phyloP scores from a whole-genome alignment of 64 coral and sea anemone genomes.

The Trachythela sp. region DNA sequence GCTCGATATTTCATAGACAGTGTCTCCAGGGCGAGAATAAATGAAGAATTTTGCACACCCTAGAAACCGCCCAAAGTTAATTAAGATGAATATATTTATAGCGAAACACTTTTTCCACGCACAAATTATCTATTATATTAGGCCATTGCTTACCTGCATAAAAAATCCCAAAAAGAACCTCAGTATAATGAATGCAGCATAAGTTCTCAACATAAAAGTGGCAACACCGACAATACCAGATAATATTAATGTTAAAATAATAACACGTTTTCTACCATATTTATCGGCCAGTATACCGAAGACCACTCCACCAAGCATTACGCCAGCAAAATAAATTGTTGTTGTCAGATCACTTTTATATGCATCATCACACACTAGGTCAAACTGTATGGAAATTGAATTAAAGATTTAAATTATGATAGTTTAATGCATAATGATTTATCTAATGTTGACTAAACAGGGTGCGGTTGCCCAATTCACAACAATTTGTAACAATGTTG shows the following conservation, averaged over 20 bases:
- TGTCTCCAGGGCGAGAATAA: neutral
- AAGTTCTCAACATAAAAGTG: neutral
- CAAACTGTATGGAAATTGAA: neutral
- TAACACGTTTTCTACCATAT: neutral
- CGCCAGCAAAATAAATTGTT: constrained; percentile 2
- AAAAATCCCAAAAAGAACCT: neutral
- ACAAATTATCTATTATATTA: too few relatives aligned
- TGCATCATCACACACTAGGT: neutral
- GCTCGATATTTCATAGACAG: neutral
- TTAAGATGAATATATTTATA: too few relatives aligned
- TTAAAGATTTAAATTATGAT: neutral
- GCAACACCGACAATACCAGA: neutral
- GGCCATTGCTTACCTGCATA: neutral
- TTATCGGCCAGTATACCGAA: neutral
- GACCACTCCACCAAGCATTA: neutral
- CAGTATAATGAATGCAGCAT: neutral
- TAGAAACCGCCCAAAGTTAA: too few relatives aligned
- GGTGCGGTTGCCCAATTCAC: too few relatives aligned
- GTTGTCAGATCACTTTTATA: neutral
- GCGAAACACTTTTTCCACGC: too few relatives aligned
- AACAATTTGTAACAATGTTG: too few relatives aligned
- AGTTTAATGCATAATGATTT: neutral
- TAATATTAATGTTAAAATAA: neutral
- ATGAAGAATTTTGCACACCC: neutral
- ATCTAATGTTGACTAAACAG: too few relatives aligned